Evolutionary conservation across 2,888 invertebrate species (phyloP).

Genomic region (Drosophila testacea): DNA sequence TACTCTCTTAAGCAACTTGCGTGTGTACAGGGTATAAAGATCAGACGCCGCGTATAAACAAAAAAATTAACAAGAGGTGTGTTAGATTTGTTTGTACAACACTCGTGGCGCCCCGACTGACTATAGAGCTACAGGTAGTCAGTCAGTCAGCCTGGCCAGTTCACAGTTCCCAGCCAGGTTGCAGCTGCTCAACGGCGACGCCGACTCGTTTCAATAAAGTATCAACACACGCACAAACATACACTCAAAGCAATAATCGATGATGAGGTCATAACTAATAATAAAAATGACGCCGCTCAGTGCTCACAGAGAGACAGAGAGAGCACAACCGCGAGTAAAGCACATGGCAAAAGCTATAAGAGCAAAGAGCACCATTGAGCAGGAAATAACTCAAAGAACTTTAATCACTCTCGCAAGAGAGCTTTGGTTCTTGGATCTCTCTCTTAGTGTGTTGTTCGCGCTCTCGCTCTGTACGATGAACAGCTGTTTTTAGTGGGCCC

Average conservation of each 20-base stretch:
- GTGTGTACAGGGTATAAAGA: conserved; percentile 31
- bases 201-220: conserved; percentile 76
- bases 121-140: conserved; percentile 65
- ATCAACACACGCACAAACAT: conserved; percentile 28
- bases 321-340: conserved; percentile 19
- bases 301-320: conserved; percentile 17
- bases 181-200: conserved; percentile 52
- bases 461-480: conserved; percentile 21
- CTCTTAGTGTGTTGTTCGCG: conserved; percentile 1
- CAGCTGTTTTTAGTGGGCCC: conserved; percentile 53
- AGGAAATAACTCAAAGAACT: conserved; percentile 48
- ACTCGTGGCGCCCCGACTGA: conserved; percentile 69
- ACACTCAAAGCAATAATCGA: conserved; percentile 83
- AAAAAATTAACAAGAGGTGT: conserved; percentile 50
- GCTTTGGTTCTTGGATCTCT: conserved; percentile 15
- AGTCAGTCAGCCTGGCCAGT: conserved; percentile 38
- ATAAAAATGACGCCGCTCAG: conserved; percentile 83
- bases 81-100: conserved; percentile 62
- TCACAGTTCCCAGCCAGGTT: conserved; percentile 46
- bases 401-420: conserved; percentile 2
- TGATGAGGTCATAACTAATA: conserved; percentile 86
- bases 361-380: conserved; percentile 33
- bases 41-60: conserved; percentile 32
- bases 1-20: conserved; percentile 1
- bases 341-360: conserved; percentile 42